Evolutionary conservation across 2,888 invertebrate genomes (phyloP), one percentile per base, ranked within the genome.

Genomic region (Vannuccia rotundouncinata): DNA sequence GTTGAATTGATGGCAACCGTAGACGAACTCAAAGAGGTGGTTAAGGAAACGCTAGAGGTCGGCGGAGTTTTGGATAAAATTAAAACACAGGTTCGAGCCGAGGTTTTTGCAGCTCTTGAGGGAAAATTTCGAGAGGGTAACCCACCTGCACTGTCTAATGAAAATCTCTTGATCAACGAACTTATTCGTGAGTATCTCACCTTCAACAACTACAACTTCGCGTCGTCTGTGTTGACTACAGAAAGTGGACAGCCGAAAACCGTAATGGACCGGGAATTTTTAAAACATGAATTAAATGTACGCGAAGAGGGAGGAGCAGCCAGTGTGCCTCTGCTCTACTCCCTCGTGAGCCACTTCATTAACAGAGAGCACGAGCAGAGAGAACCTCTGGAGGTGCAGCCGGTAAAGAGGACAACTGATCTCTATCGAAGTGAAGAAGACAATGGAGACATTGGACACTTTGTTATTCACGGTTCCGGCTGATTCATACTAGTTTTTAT

Each of bases 11-110:
- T 74, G 75, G 29, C 75, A 10, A 31, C 29, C 10, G 17, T 74
- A 74, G 31, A 74, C 2, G 75, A 74, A 5, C 75, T 74, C 13
- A 74, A 74, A n/a, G 29, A 74, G 31, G n/a, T 74, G 31, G 31
- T 74, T 10, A 74, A 30, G 31, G 75, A 74, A 74, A 74, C 29
- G n/a, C 75, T 74, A 17, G 75, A 74, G 10, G 1, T 13, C 29
- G 17, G 5, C 2, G 75, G 75, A 1, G 2, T 74, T 74, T n/a
- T 74, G 2, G 75, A 74, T n/a, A 74, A 74, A 74, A 74, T 74
- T 74, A 74, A 74, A 74, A 74, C 75, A n/a, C 29, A 74, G 22
- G 30, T 74, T n/a, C 29, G 31, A 74, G 1, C 75, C n/a, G 75
- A 74, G 22, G 22, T 74, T n/a, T 30, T 74, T 28, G 29, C 75